Percentiles rank a stretch among this genome's conserved stretches.
Conservation (phyloP, 2,888 invertebrate species). For the Eupeodes latifasciatus region DNA sequence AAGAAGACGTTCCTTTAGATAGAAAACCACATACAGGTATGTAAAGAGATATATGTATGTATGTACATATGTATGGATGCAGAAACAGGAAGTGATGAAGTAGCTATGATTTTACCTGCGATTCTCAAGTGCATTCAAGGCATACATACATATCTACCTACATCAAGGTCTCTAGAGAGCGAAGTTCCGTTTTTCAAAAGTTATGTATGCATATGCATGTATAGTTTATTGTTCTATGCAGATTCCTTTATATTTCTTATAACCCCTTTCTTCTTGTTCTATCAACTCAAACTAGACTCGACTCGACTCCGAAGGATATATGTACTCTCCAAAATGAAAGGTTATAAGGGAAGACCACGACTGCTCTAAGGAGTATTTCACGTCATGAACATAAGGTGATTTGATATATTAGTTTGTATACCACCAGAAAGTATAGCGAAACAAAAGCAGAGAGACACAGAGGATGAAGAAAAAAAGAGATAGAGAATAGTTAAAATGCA, state of each 20-base stretch:
- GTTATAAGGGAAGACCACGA: not conserved
- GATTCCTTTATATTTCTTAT: conserved; percentile 46
- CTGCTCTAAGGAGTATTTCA: conserved; percentile 54
- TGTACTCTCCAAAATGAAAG: conserved; percentile 7
- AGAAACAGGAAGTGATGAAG: conserved; percentile 26
- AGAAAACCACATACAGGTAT: not conserved
- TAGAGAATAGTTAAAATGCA: conserved; percentile 51
- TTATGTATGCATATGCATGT: not conserved
- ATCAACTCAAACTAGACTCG: conserved; percentile 16
- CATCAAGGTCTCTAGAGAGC: conserved; percentile 11
- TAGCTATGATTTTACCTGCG: conserved; percentile 43
- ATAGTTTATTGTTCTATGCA: conserved; percentile 72
- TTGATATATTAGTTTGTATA: conserved; percentile 73
- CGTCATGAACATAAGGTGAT: conserved; percentile 74
- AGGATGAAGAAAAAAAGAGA: too few relatives aligned
- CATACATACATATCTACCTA: not conserved
- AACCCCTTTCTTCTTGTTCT: conserved; percentile 15
- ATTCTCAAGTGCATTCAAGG: conserved; percentile 22
- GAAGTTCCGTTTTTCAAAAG: conserved; percentile 20
- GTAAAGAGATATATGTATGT: not conserved
- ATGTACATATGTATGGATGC: too few relatives aligned
- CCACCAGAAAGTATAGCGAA: conserved; percentile 32
- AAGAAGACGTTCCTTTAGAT: not conserved
- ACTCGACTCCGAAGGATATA: not conserved
- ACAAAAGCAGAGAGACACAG: too few relatives aligned